Evolutionary conservation across 64 coral and sea anemone genomes (phyloP), one percentile per base, ranked within the genome.

Genomic region (Acropora tenuis): DNA sequence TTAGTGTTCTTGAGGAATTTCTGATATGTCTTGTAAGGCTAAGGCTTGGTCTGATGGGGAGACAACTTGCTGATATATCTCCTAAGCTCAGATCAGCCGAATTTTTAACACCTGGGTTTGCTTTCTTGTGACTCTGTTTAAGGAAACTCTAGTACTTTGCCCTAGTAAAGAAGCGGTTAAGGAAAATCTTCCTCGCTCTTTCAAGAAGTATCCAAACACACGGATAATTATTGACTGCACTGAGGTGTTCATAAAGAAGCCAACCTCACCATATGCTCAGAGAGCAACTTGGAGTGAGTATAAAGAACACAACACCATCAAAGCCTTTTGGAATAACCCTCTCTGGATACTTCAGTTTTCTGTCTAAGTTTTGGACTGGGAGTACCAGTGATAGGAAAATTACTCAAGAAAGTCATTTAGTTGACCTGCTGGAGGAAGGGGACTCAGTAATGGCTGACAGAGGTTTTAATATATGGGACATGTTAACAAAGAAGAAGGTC

Each of bases 61-160:
- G 65, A 67, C 76, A 93, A 15, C 75, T 88, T 11, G 81, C 91
- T 17, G 91, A 88, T 60, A 80, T 93, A 53, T 93, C 16, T 93
- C 84, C 45, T 16, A 76, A 61, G 10, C 91, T 18, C 91, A 80
- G 19, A 43, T 93, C 30, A 93, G 85, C 48, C 84, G 68, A 2
- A 83, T 82, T 13, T 74, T 93, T 63, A 93, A 84, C 15, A 93
- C 85, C 4, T 93, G 91, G 91, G 41, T 88, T 48, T 93, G 91
- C 42, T 93, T 93, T 82, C 85, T 93, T 3, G 17, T 85, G 30
- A 74, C 78, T n/a, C 1, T 75, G 8, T 93, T 93, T 18, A 93
- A 88, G 41, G 52, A 88, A 20, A 76, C 69, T 52, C 69, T 93
- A 42, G 74, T 93, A 74, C 83, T 81, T 8, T 93, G 91, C 77